Conservation (phyloP, 1,140 invertebrate genomes). For the Theocolax elegans region DNA sequence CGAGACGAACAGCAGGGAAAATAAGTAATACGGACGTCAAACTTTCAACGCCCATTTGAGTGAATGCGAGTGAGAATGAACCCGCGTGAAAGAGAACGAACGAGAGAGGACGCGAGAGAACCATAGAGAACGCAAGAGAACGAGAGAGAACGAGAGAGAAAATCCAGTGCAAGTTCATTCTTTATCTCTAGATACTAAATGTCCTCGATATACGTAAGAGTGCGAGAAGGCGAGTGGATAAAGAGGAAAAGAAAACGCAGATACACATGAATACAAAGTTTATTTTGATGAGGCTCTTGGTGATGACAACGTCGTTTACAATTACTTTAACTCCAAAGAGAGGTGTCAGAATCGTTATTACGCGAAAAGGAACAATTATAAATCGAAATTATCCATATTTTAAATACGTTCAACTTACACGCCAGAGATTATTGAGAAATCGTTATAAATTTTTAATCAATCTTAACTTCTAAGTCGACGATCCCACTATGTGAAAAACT, state of each 20-base stretch:
- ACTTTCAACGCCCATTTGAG: slow-evolving; percentile 28
- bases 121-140: slow-evolving; percentile 33
- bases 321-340: slow-evolving; percentile 19
- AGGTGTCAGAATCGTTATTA: too few species aligned
- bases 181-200: slow-evolving; percentile 41
- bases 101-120: slow-evolving; percentile 29
- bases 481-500: slow-evolving; percentile 4
- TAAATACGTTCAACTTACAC: slow-evolving; percentile 52
- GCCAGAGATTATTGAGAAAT: slow-evolving; percentile 37
- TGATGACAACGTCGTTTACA: slow-evolving; percentile 26
- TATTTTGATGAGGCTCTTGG: slow-evolving; percentile 41
- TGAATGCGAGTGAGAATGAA: slow-evolving; percentile 24
- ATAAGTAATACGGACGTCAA: slow-evolving; percentile 13
- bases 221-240: slow-evolving; percentile 30
- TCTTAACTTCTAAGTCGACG: slow-evolving; percentile 30
- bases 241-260: slow-evolving; percentile 14
- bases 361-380: slow-evolving; percentile 21
- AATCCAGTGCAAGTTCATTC: slow-evolving; percentile 22
- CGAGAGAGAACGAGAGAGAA: slow-evolving; percentile 34
- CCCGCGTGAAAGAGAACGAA: neutral
- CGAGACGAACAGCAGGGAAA: slow-evolving; percentile 2
- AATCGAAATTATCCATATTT: slow-evolving; percentile 55
- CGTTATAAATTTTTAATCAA: slow-evolving; percentile 56
- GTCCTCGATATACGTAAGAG: slow-evolving; percentile 44
- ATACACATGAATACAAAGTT: slow-evolving; percentile 44